Evolutionary conservation across 1,140 invertebrate species (phyloP), one percentile per base, ranked within the genome.

Genomic region (Papilio dardanus): DNA sequence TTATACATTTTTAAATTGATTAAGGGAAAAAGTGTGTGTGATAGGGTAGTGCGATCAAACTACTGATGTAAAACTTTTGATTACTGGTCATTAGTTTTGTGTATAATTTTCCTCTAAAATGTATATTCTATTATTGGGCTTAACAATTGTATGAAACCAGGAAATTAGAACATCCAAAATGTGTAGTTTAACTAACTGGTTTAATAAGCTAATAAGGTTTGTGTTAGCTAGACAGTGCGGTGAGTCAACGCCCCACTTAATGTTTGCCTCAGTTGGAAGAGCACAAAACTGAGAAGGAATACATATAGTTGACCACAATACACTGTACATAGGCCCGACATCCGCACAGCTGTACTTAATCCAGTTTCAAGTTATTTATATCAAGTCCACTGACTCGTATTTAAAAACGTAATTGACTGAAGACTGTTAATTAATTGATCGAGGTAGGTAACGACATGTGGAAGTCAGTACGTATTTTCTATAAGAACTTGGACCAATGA

Each of bases 261-360:
- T 12, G 19, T 37, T 71, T 46, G 68, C 19, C 37, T 71, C 40
- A 28, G 24, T 46, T 71, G 68, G 37, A 71, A 10, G 68, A 71
- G 24, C 37, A 71, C 68, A 71, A 71, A 71, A 40, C 3, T 37
- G 24, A 71, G 68, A 71, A 71, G 28, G 37, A 46, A 37, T 28
- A 68, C 31, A 40, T 68, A 37, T 68, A 6, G 5, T 46, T 42
- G 24, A 46, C 42, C 21, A 71, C 68, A 71, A 68, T 71, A 46
- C 24, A 1, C 33, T 37, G 21, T 33, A 33, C 35, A 24, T 19
- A 30, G 40, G 68, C 46, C 37, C 24, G 12, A 28, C 68, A 40
- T 42, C 68, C 37, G 24, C 24, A 71, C 68, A 71, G 68, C 68
- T 71, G 40, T 71, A 35, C 37, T 42, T 28, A 71, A 46, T 71